Evolutionary conservation across 2,113 vertebrate species (phyloP).

Genomic region (Alouatta palliata): DNA sequence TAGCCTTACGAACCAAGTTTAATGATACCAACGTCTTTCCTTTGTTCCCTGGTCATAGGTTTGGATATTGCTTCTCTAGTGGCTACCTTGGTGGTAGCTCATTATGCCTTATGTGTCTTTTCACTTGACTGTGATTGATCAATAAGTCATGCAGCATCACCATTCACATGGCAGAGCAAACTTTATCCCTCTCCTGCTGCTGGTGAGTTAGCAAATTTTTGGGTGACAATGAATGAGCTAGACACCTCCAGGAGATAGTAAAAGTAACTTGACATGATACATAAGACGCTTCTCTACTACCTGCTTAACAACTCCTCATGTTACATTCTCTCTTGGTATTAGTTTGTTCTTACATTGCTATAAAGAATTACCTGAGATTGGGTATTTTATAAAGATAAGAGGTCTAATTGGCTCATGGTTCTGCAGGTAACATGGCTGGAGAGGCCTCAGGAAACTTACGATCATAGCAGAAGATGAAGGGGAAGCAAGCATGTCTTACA

Average conservation of each 20-base stretch:
- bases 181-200: neutral
- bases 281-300: neutral
- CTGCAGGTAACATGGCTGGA: too few species aligned
- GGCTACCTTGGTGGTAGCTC: too few species aligned
- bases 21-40: too few species aligned
- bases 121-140: neutral
- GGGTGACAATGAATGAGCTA: neutral
- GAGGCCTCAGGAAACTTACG: too few species aligned
- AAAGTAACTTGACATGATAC: neutral
- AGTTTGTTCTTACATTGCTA: too few species aligned
- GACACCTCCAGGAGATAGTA: neutral
- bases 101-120: neutral
- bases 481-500: too few species aligned
- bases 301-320: neutral
- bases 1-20: neutral
- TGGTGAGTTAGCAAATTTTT: neutral
- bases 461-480: too few species aligned
- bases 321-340: neutral
- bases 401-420: too few species aligned
- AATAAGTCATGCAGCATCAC: too few species aligned
- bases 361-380: too few species aligned
- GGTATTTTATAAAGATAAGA: too few species aligned
- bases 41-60: fast-evolving
- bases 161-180: neutral
- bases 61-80: neutral